Base-by-base conservation (phyloP, 2,113 vertebrate species). In the Oryzias curvinotus region DNA sequence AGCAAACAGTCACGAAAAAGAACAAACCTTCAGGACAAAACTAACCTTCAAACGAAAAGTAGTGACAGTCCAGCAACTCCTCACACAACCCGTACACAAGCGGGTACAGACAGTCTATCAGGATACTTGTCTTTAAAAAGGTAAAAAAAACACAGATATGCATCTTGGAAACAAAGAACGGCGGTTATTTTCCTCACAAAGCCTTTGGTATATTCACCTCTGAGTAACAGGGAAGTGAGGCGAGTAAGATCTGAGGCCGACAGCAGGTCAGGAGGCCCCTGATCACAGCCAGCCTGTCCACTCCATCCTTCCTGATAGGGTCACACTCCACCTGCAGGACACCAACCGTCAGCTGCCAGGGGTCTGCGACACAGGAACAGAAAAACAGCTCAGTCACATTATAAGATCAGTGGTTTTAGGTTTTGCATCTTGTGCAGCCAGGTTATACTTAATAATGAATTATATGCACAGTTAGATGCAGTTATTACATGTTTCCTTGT, bases 1-100 rank as follows among this genome's bases (percentile, higher is more conserved):
- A 6, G 12, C 25, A 7, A 6, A 3, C 13, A 50, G 21, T 57
- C 1, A 52, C 21, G 18, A 4, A 28, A 3, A 12, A 5, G 1
- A 59, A 54, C 28, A 47, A 62, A 14, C 14, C 14, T 18, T 30
- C 4, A 15, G 26, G 5, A n/a, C 13, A 3, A 62, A 4, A 57
- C 78, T 71, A 64, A 96, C 95, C 95, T 93, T 97, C 93, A 65
- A 94, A 95, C 42, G 91, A 88, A 74, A 92, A 92, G 82, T 92
- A 93, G 73, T 91, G 92, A 63, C 85, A 90, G 54, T 93, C 89
- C 68, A 91, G 83, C 60, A 88, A 92, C 73, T 94, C 88, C 65
- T 90, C 88, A 65, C 90, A 93, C 71, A 93, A 50, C 51, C 73
- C 57, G 48, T 51, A 85, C 52, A 95, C 62, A 41, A 89, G 16